phyloP scores from a whole-genome alignment of 2,888 invertebrate genomes.

The Toxonevra muliebris region DNA sequence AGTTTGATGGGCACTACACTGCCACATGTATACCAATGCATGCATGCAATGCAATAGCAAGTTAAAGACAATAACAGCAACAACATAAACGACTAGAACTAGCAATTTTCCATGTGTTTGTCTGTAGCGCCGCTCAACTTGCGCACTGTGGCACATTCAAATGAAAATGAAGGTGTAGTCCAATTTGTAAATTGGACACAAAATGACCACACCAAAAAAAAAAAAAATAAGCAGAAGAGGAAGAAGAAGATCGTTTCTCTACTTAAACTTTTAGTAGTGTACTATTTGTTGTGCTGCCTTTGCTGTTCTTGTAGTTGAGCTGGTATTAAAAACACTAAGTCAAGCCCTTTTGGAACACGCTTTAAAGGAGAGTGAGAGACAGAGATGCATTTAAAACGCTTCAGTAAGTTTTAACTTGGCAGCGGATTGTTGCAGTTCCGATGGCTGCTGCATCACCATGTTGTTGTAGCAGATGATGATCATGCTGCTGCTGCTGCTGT shows the following conservation, averaged over 20 bases:
- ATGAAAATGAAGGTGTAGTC: constrained; percentile 58
- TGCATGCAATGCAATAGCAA: constrained; percentile 6
- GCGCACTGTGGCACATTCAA: background rate
- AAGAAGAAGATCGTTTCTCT: background rate
- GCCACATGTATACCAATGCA: background rate
- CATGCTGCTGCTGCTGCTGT: too few relatives aligned
- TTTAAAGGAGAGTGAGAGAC: background rate
- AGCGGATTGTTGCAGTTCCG: too few relatives aligned
- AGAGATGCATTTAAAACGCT: background rate
- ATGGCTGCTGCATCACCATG: too few relatives aligned
- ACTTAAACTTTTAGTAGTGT: constrained; percentile 8
- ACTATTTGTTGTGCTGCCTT: background rate
- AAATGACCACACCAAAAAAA: constrained; percentile 31
- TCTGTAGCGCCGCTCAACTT: background rate
- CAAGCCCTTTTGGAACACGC: constrained; percentile 19
- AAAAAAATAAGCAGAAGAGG: too few relatives aligned
- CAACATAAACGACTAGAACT: background rate
- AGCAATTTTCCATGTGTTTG: too few relatives aligned
- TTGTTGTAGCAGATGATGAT: too few relatives aligned
- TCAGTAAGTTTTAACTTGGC: too few relatives aligned
- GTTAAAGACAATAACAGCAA: constrained; percentile 23
- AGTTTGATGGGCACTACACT: constrained; percentile 11
- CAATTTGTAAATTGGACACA: constrained; percentile 55
- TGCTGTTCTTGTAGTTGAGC: constrained; percentile 16
- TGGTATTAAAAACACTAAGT: constrained; percentile 9